These are phyloP conservation scores for Solea senegalensis DNA, from an alignment of 2,113 vertebrate species.

Conservation along the genomic window DNA sequence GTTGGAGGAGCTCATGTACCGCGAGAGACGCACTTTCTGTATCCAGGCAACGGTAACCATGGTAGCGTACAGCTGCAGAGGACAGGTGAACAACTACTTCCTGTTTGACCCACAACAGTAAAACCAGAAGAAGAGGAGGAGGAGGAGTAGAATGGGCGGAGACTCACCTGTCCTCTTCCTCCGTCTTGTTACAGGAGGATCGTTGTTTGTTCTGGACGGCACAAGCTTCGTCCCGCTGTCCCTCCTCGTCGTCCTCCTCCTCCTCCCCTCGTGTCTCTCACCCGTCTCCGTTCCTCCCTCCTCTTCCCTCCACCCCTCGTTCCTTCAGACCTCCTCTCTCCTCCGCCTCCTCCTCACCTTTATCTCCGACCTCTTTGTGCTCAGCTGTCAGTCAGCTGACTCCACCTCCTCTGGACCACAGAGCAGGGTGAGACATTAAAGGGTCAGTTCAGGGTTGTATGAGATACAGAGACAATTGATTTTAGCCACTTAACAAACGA, in stretches of 20 bases:
- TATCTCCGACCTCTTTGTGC: background rate
- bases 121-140: conserved; percentile 47
- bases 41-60: conserved; percentile 75
- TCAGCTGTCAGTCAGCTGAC: conserved; percentile 10
- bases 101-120: background rate
- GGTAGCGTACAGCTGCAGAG: conserved; percentile 65
- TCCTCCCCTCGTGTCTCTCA: background rate
- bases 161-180: background rate
- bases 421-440: conserved; percentile 38
- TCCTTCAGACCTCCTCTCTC: conserved; percentile 4
- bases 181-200: conserved; percentile 57
- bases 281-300: background rate
- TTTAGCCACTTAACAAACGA: too few relatives aligned
- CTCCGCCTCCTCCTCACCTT: conserved; percentile 19
- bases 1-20: conserved; percentile 71
- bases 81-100: conserved; percentile 53
- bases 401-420: background rate
- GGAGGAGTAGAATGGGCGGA: conserved; percentile 53
- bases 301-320: conserved; percentile 13
- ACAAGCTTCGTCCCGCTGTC: conserved; percentile 8
- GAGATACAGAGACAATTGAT: background rate
- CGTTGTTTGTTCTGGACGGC: conserved; percentile 54
- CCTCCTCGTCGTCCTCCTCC: conserved; percentile 2
- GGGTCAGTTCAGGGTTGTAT: background rate
- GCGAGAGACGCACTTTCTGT: conserved; percentile 75